Base-by-base conservation (phyloP, 2,888 invertebrate genomes). In the Sminthurides aquaticus region DNA sequence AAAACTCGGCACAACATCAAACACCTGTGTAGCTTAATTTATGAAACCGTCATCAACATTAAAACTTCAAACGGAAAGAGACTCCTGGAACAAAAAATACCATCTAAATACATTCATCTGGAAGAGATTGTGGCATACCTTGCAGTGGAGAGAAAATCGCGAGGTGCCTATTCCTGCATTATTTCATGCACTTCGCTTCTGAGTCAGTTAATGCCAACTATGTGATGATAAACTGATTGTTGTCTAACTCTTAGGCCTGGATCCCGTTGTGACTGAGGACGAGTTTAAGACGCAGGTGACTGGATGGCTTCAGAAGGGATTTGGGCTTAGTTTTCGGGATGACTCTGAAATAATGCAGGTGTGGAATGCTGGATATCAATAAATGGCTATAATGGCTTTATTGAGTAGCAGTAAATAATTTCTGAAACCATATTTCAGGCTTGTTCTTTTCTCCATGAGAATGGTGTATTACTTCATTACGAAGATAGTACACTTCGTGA, bases 391-490 rank as follows among this genome's bases (percentile, higher is more conserved):
- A 52, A 52, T 52, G 22, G 8, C 2, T 57, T 66, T 29, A n/a
- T n/a, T 26, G 55, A 57, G 27, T 34, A 49, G 22, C 22, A 49
- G 24, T n/a, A 58, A 20, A 29, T n/a, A 34, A 58, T 60, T n/a
- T 25, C 3, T 52, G 15, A 60, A 3, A 49, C 25, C 43, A 11
- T 55, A 22, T 24, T 49, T 1, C 95, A 97, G 77, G 99, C 98
- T 0, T 96, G 97, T 0, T 85, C 94, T 78, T 99, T 99, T 79
- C 83, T 99, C 1, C 98, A 99, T 77, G 99, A 99, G 76, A 98
- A 98, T 79, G 98, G 92, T 43, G 93, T 98, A 1, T 81, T 98
- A 8, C 82, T 97, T 1, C 94, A 95, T 78, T 95, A 94, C 76
- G 94, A 95, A 75, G 96, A 96, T 78, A 92, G 94, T 0, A 91